These are phyloP conservation scores for Sphyrna mokarran DNA, from an alignment of 2,113 vertebrate genomes.

Conservation along the genomic window DNA sequence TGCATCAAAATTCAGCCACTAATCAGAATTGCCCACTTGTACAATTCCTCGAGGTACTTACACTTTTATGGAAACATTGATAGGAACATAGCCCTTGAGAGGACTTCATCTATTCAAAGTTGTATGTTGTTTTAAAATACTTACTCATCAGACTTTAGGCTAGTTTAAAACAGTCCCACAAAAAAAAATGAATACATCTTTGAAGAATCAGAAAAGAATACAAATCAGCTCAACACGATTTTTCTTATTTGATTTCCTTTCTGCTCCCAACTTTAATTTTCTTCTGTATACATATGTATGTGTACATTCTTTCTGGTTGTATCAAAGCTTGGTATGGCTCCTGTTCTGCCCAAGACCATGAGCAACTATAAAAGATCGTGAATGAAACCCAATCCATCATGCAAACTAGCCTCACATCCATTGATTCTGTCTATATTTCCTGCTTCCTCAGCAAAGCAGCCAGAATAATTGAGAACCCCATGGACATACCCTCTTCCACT, in stretches of 20 bases:
- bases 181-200: neutral
- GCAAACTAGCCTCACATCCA: no score
- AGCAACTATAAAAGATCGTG: no score
- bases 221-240: neutral
- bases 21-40: neutral
- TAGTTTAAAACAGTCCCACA: neutral
- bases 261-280: neutral
- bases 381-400: no score
- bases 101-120: neutral
- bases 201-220: neutral
- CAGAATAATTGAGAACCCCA: no score
- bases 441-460: no score
- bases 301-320: neutral
- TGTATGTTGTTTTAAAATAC: neutral
- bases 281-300: neutral
- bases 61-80: neutral
- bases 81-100: neutral
- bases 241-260: neutral
- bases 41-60: neutral
- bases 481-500: no score
- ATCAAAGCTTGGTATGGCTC: no score
- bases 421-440: no score
- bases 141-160: neutral
- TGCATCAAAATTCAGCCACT: neutral
- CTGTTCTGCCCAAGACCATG: no score